Conservation (phyloP, 2,888 invertebrate species). For the Scaptomyza flava region DNA sequence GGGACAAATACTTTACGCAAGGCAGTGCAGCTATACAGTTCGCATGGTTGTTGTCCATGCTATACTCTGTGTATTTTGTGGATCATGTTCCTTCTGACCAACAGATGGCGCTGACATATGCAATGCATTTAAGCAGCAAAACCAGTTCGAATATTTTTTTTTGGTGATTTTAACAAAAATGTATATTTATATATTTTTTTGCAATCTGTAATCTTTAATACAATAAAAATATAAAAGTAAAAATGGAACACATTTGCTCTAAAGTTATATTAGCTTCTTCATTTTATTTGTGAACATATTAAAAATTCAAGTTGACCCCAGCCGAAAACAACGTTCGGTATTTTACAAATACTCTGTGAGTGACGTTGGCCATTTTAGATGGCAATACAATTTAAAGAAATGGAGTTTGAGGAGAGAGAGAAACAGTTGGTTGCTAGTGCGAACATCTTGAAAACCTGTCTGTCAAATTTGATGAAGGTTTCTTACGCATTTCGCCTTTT, state of each 20-base stretch:
- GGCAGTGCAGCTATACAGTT: slow-evolving; percentile 10
- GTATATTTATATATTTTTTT: too few species aligned
- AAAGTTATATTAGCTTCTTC: background rate
- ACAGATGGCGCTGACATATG: slow-evolving; percentile 35
- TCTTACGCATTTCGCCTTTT: slow-evolving; percentile 71
- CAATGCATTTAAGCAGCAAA: background rate
- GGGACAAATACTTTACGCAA: background rate
- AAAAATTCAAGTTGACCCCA: background rate
- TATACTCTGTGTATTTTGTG: background rate
- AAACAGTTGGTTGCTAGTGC: slow-evolving; percentile 71
- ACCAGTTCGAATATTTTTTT: background rate
- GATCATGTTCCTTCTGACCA: slow-evolving; percentile 1
- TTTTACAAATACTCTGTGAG: background rate
- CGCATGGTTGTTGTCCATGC: slow-evolving; percentile 15
- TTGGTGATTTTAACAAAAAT: background rate
- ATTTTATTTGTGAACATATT: background rate
- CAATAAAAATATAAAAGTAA: background rate
- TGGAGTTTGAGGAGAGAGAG: slow-evolving; percentile 49
- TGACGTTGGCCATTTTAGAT: slow-evolving; percentile 56
- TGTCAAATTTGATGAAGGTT: slow-evolving; percentile 83
- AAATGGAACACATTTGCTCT: background rate
- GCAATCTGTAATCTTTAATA: too few species aligned
- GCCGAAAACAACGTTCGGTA: slow-evolving; percentile 3
- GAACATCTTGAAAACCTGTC: slow-evolving; percentile 84
- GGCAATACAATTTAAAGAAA: slow-evolving; percentile 42